These are phyloP conservation scores for Spicauda simplicius DNA, from an alignment of 2,888 invertebrate genomes.

Conservation along the genomic window DNA sequence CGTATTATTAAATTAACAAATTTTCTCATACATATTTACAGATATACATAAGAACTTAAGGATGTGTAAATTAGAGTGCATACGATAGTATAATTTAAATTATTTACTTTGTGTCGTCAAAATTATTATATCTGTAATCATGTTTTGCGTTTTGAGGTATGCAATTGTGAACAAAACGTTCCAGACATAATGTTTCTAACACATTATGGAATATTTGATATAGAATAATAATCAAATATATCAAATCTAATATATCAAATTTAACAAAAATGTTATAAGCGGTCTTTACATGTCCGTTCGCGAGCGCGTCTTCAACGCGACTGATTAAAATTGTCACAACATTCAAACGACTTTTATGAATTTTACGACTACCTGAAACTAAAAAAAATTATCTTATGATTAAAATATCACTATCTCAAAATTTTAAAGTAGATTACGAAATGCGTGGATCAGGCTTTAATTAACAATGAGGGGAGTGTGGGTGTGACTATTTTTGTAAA, in stretches of 20 bases:
- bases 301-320: too few relatives aligned
- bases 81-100: neutral
- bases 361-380: neutral
- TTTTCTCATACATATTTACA: neutral
- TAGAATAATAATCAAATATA: neutral
- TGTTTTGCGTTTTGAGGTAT: conserved; percentile 8
- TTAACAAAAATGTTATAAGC: too few relatives aligned
- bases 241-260: neutral
- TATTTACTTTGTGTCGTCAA: conserved; percentile 13
- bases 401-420: conserved; percentile 43
- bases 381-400: conserved; percentile 16
- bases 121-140: conserved; percentile 18
- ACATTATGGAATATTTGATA: too few relatives aligned
- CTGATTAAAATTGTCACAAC: too few relatives aligned
- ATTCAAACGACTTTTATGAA: neutral
- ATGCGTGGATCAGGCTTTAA: conserved; percentile 77
- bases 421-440: conserved; percentile 48
- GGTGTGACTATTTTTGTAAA: conserved; percentile 20
- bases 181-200: too few relatives aligned
- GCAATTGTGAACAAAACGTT: neutral
- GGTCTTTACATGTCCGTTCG: too few relatives aligned
- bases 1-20: neutral
- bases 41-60: neutral
- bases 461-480: conserved; percentile 42
- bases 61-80: neutral